Evolutionary conservation across 1,140 invertebrate species (phyloP).

Genomic region (Euwallacea similis): DNA sequence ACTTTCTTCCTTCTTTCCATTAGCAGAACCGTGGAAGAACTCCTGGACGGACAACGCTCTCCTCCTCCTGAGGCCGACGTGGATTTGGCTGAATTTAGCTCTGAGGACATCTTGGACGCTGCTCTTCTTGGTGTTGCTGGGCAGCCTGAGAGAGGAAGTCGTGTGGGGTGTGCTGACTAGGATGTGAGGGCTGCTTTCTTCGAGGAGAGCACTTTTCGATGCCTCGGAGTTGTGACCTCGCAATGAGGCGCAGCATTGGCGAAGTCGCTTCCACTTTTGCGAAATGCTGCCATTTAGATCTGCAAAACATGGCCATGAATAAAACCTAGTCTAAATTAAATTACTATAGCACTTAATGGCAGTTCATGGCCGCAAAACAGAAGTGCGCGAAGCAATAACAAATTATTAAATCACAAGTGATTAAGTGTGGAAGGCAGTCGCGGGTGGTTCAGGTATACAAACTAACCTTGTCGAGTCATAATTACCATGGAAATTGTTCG

Average conservation of each 20-base stretch:
- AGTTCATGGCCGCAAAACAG: neutral
- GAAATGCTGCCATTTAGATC: conserved; percentile 75
- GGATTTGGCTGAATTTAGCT: conserved; percentile 66
- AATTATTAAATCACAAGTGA: conserved; percentile 10
- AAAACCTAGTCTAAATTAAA: neutral
- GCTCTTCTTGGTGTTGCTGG: conserved; percentile 58
- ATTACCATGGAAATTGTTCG: conserved; percentile 10
- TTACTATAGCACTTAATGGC: neutral
- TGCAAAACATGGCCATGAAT: conserved; percentile 53
- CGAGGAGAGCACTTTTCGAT: conserved; percentile 55
- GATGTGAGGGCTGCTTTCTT: conserved; percentile 51
- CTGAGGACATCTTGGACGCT: conserved; percentile 65
- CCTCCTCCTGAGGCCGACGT: conserved; percentile 64
- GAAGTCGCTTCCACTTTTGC: conserved; percentile 70
- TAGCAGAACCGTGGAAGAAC: conserved; percentile 59
- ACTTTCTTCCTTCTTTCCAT: conserved; percentile 34
- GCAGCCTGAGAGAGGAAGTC: conserved; percentile 60
- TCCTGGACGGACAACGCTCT: conserved; percentile 69
- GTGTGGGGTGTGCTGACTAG: conserved; percentile 50
- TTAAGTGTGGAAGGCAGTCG: neutral
- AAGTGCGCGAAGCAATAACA: conserved; percentile 2
- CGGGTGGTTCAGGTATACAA: neutral
- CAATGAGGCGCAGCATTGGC: conserved; percentile 67
- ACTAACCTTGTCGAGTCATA: conserved; percentile 25
- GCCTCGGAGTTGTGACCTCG: conserved; percentile 58